A percentile compares a stretch with the other conserved stretches of the same genome.
Conservation (phyloP, 2,888 invertebrate genomes). For the Tineola bisselliella region DNA sequence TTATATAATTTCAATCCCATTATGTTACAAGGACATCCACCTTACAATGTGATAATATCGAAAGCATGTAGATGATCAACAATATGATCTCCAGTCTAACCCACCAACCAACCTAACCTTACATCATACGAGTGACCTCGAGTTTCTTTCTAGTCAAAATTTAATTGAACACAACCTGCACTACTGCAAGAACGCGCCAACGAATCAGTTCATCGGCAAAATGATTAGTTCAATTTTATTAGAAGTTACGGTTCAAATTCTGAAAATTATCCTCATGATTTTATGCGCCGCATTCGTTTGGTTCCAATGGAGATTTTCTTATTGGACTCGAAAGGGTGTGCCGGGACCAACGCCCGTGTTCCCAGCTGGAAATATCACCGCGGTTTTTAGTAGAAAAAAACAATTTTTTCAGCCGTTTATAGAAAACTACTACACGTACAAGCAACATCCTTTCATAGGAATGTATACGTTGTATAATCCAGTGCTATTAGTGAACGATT, state of each 20-base stretch:
- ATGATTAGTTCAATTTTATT: background rate
- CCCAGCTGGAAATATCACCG: conserved; percentile 71
- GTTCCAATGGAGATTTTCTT: conserved; percentile 56
- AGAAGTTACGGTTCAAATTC: background rate
- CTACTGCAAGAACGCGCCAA: background rate
- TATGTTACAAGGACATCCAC: too few relatives aligned
- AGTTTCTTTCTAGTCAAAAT: background rate
- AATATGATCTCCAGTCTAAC: too few relatives aligned
- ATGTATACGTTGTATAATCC: conserved; percentile 71
- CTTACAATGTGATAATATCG: background rate
- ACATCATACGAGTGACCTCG: background rate
- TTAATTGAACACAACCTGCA: background rate
- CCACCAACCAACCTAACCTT: background rate
- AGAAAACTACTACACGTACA: conserved; percentile 66
- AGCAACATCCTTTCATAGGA: conserved; percentile 61
- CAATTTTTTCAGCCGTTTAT: conserved; percentile 71
- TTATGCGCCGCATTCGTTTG: conserved; percentile 57
- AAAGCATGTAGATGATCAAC: background rate
- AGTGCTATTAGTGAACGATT: conserved; percentile 70
- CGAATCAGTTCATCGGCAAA: background rate
- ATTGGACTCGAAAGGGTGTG: conserved; percentile 70
- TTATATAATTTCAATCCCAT: too few relatives aligned
- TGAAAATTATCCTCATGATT: conserved; percentile 37
- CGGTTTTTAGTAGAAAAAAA: conserved; percentile 60
- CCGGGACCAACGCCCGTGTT: conserved; percentile 65